phyloP scores from a whole-genome alignment of 2,113 vertebrate species.

The Nesogale talazaci region DNA sequence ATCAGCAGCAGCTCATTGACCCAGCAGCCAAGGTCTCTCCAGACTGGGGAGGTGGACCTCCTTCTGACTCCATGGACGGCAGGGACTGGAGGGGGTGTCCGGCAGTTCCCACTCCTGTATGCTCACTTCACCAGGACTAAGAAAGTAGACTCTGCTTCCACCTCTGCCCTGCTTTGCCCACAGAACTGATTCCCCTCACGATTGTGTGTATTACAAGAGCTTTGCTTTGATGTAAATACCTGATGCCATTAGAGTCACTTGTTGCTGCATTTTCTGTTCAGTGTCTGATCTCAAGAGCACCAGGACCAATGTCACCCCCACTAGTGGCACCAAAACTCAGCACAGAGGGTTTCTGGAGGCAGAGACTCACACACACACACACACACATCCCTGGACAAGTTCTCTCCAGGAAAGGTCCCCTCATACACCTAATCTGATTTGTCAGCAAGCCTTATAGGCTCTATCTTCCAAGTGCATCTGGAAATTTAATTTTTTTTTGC shows the following conservation, averaged over 20 bases:
- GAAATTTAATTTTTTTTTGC: no score
- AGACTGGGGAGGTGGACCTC: neutral
- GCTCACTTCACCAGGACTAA: neutral
- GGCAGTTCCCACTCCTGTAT: neutral
- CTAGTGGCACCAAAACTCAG: neutral
- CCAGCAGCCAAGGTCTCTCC: no score
- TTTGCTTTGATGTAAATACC: constrained; percentile 88
- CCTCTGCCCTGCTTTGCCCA: constrained; percentile 51
- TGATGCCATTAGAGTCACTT: constrained; percentile 87
- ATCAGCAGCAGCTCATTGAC: no score
- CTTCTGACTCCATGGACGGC: neutral
- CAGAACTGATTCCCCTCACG: constrained; percentile 75
- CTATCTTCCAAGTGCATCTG: neutral
- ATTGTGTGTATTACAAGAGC: constrained; percentile 82
- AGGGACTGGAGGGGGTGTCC: neutral
- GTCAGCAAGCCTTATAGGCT: neutral
- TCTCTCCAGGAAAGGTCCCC: neutral
- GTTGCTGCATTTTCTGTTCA: constrained; percentile 85
- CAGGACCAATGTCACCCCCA: constrained; percentile 64
- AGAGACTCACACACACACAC: neutral
- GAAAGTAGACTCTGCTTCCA: neutral
- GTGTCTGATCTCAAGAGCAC: constrained; percentile 86
- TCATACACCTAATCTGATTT: accelerated
- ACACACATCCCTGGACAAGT: no score
- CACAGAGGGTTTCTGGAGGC: neutral